Percentiles rank a stretch among this genome's conserved stretches.
phyloP scores from a whole-genome alignment of 2,888 invertebrate species.

The Caradrina clavipalpis region DNA sequence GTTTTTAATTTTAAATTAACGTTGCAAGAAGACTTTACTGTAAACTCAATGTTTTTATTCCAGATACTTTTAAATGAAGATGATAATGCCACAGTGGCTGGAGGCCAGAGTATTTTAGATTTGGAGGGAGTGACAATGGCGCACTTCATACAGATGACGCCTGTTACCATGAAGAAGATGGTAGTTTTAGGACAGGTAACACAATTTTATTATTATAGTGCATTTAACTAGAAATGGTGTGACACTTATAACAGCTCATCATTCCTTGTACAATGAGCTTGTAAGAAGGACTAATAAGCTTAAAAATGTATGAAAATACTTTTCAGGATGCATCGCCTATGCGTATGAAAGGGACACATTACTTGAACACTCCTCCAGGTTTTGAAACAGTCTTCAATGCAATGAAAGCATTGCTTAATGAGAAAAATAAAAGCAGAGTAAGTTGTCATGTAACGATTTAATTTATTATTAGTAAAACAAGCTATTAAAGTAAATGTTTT shows the following conservation, averaged over 20 bases:
- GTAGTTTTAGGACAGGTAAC: constrained; percentile 78
- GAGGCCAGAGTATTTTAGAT: constrained; percentile 87
- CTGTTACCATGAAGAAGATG: constrained; percentile 89
- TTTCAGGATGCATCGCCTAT: constrained; percentile 91
- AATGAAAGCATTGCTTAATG: constrained; percentile 89
- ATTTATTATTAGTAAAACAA: background rate
- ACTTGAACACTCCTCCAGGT: constrained; percentile 89
- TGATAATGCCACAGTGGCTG: constrained; percentile 86
- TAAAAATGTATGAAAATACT: background rate
- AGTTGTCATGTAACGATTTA: constrained; percentile 58
- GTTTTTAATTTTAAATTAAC: background rate
- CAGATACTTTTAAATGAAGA: constrained; percentile 88
- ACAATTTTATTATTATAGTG: background rate
- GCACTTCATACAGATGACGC: constrained; percentile 89
- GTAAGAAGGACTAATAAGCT: too few species aligned
- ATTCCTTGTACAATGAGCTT: background rate
- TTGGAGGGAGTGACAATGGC: constrained; percentile 85
- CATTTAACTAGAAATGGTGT: background rate
- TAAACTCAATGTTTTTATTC: constrained; percentile 35
- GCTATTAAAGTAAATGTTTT: background rate
- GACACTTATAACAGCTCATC: background rate
- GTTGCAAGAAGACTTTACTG: background rate
- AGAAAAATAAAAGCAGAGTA: constrained; percentile 91
- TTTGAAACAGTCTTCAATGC: constrained; percentile 90
- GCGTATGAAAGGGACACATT: constrained; percentile 91